phyloP scores from a whole-genome alignment of 64 coral and sea anemone species.

The Orbicella faveolata region DNA sequence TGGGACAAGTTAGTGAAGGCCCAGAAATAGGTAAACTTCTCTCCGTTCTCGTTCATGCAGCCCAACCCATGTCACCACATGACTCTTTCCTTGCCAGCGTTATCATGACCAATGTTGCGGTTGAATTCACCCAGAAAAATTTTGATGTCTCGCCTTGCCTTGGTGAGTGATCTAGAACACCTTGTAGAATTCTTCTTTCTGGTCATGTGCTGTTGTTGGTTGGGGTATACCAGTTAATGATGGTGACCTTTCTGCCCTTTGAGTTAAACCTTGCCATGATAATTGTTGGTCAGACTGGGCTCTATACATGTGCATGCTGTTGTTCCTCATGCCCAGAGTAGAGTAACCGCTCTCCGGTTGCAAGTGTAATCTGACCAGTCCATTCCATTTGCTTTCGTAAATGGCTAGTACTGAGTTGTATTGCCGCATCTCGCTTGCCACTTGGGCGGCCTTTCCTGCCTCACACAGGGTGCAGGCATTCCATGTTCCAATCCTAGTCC shows the following conservation, averaged over 20 bases:
- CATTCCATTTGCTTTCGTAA: background rate
- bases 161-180: background rate
- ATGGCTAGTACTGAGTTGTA: background rate
- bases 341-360: background rate
- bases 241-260: background rate
- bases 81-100: background rate
- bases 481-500: background rate
- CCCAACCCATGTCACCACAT: background rate
- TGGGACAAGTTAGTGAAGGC: conserved; percentile 7
- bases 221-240: conserved; percentile 25
- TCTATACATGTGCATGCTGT: background rate
- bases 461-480: background rate
- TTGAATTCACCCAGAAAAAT: conserved; percentile 27
- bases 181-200: conserved; percentile 12
- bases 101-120: background rate
- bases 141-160: background rate
- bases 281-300: background rate
- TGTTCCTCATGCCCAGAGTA: background rate
- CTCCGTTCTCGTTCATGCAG: conserved; percentile 1
- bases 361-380: too few species aligned
- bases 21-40: conserved; percentile 20
- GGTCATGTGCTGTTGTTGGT: background rate
- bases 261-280: background rate
- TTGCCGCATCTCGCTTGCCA: background rate
- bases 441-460: background rate